Conservation (phyloP, 2,888 invertebrate species). For the Lochmaea capreae region DNA sequence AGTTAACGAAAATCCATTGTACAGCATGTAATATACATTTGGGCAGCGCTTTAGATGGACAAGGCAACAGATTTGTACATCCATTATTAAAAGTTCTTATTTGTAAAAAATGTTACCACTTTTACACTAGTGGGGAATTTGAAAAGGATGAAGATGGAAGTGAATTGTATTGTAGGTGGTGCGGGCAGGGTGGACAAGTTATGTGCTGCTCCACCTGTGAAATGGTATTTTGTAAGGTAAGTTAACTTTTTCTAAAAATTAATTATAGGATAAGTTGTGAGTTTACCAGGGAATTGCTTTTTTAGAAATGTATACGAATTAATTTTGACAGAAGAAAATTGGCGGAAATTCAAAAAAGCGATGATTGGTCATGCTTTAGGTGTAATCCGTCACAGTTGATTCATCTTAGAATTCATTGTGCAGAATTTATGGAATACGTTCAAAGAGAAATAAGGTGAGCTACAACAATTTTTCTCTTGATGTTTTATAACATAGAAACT, state of each 20-base stretch:
- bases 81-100: slow-evolving; percentile 79
- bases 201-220: slow-evolving; percentile 83
- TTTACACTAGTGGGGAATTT: slow-evolving; percentile 85
- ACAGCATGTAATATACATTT: slow-evolving; percentile 81
- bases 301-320: slow-evolving; percentile 79
- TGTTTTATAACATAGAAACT: not conserved
- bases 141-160: slow-evolving; percentile 87
- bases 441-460: slow-evolving; percentile 71
- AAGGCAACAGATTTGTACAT: slow-evolving; percentile 76
- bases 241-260: slow-evolving; percentile 13
- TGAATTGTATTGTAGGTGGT: slow-evolving; percentile 86
- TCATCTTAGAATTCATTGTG: slow-evolving; percentile 76
- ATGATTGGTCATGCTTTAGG: slow-evolving; percentile 85
- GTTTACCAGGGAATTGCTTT: slow-evolving; percentile 45
- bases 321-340: slow-evolving; percentile 77
- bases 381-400: slow-evolving; percentile 77
- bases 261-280: too few species aligned
- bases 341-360: slow-evolving; percentile 78
- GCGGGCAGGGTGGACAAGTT: slow-evolving; percentile 78
- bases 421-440: slow-evolving; percentile 78
- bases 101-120: slow-evolving; percentile 79
- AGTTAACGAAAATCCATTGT: slow-evolving; percentile 75
- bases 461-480: not conserved
- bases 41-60: slow-evolving; percentile 76
- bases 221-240: slow-evolving; percentile 78